Evolutionary conservation across 2,113 vertebrate species (phyloP).

Genomic region (Odocoileus hemionus): DNA sequence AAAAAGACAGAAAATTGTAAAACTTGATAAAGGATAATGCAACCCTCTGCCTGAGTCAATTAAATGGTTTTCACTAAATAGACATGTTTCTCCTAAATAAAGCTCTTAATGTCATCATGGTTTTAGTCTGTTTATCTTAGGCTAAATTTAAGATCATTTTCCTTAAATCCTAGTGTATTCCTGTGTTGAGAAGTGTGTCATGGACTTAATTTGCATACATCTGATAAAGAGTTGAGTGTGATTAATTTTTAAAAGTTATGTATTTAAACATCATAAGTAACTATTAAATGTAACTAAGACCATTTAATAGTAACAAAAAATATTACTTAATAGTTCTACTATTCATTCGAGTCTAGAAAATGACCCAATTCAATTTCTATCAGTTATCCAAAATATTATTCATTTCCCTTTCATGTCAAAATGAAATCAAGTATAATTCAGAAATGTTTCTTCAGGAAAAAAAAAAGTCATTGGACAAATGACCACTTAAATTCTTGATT

Average conservation of each 20-base stretch:
- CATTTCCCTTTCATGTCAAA: slow-evolving; percentile 40
- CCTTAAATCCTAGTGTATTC: background rate
- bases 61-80: background rate
- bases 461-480: slow-evolving; percentile 46
- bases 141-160: background rate
- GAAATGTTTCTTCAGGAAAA: background rate
- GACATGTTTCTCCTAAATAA: background rate
- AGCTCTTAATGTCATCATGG: background rate
- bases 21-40: background rate
- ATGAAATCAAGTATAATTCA: slow-evolving; percentile 51
- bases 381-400: slow-evolving; percentile 45
- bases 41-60: background rate
- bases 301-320: background rate
- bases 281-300: background rate
- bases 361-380: slow-evolving; percentile 31
- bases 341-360: background rate
- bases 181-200: background rate
- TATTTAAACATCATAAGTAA: background rate
- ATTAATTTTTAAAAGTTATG: background rate
- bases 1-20: background rate
- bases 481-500: slow-evolving; percentile 50
- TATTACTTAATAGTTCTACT: background rate
- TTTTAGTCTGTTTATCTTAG: background rate
- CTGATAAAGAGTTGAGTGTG: background rate
- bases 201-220: background rate